Percentiles rank a stretch among this genome's conserved stretches.
Evolutionary conservation across 2,888 invertebrate genomes (phyloP).

Genomic region (Nebria salina): DNA sequence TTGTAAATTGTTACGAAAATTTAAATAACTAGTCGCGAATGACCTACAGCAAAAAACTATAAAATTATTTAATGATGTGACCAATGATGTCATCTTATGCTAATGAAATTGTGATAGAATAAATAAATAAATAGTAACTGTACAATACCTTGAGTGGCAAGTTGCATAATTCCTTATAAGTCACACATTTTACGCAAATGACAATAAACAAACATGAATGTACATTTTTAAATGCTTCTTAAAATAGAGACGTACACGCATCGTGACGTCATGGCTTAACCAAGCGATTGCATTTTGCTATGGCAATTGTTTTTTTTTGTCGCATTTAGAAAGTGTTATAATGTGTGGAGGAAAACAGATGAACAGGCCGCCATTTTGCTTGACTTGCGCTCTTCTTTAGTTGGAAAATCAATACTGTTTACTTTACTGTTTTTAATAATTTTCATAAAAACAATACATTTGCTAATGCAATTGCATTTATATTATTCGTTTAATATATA

Average conservation of each 20-base stretch:
- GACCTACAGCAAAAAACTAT: not conserved
- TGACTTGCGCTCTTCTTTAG: not conserved
- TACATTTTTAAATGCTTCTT: not conserved
- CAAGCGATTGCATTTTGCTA: not conserved
- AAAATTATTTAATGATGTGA: not conserved
- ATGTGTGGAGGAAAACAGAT: not conserved
- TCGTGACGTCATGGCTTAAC: conserved; percentile 15
- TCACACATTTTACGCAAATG: conserved; percentile 27
- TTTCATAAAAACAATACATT: not conserved
- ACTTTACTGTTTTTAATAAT: not conserved
- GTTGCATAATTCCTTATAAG: conserved; percentile 43
- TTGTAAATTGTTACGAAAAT: too few relatives aligned
- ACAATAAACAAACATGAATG: conserved; percentile 15
- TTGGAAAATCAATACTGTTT: not conserved
- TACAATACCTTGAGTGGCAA: conserved; percentile 31
- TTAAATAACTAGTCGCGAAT: not conserved
- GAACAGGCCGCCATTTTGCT: not conserved
- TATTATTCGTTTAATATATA: not conserved
- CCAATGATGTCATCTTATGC: not conserved
- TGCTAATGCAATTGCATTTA: not conserved
- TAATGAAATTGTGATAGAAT: conserved; percentile 3
- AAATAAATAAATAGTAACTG: not conserved
- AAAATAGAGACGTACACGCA: not conserved
- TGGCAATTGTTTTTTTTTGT: conserved; percentile 3
- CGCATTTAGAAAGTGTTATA: not conserved